These are phyloP conservation scores for Herminia tarsipennalis DNA, from an alignment of 2,888 invertebrate genomes.

Conservation along the genomic window DNA sequence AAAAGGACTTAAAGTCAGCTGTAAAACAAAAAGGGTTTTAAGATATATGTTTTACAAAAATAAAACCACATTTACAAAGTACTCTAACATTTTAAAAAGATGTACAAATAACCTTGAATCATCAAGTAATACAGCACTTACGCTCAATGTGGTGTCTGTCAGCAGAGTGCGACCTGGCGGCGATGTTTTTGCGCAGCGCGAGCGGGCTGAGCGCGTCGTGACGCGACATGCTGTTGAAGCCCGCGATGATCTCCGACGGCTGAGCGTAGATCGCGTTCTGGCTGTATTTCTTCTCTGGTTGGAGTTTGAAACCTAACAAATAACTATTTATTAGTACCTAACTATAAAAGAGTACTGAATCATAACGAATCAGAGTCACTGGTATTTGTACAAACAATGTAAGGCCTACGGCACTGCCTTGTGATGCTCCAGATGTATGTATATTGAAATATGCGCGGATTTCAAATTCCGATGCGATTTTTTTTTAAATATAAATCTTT, in stretches of 20 bases:
- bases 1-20: too few species aligned
- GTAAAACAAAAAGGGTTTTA: too few species aligned
- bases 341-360: too few species aligned
- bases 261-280: constrained; percentile 80
- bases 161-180: constrained; percentile 86
- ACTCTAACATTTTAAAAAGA: too few species aligned
- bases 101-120: too few species aligned
- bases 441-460: neutral
- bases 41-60: too few species aligned
- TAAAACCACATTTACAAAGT: too few species aligned
- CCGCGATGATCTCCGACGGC: constrained; percentile 76
- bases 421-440: too few species aligned
- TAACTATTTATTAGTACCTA: neutral
- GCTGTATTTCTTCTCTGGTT: constrained; percentile 72
- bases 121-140: constrained; percentile 51
- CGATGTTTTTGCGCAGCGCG: constrained; percentile 78
- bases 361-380: too few species aligned
- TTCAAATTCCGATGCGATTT: neutral
- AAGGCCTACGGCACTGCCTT: too few species aligned
- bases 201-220: constrained; percentile 76
- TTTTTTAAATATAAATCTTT: too few species aligned
- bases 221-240: constrained; percentile 58
- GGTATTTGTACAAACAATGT: too few species aligned
- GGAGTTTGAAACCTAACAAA: constrained; percentile 67
- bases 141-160: constrained; percentile 84